Evolutionary conservation across 1,140 invertebrate genomes (phyloP).

Genomic region (Fopius arisanus): DNA sequence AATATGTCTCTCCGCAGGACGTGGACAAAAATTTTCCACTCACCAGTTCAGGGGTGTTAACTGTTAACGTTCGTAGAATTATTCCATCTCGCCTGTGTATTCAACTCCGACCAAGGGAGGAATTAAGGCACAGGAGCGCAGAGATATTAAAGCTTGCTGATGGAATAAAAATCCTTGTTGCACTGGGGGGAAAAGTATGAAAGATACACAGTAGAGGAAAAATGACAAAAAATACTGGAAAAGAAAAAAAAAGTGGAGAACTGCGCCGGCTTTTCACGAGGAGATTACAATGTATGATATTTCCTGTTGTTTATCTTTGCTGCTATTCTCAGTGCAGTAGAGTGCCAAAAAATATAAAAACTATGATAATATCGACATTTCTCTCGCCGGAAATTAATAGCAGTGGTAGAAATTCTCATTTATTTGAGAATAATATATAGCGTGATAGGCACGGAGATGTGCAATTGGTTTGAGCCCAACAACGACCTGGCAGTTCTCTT

Average conservation of each 20-base stretch:
- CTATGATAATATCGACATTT: too few relatives aligned
- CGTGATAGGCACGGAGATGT: background rate
- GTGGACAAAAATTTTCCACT: background rate
- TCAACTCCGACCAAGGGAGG: slow-evolving; percentile 12
- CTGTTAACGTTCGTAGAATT: slow-evolving; percentile 10
- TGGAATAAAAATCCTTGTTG: slow-evolving; percentile 26
- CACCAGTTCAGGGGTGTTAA: slow-evolving; percentile 14
- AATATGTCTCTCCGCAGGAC: background rate
- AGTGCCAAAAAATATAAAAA: too few relatives aligned
- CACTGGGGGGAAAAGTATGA: background rate
- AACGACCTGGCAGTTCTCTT: background rate
- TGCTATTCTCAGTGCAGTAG: too few relatives aligned
- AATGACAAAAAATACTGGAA: background rate
- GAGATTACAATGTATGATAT: background rate
- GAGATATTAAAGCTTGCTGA: slow-evolving; percentile 22
- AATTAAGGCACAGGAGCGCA: background rate
- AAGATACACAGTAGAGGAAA: background rate
- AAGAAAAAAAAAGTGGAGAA: background rate
- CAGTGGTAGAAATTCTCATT: too few relatives aligned
- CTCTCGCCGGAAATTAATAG: too few relatives aligned
- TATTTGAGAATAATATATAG: too few relatives aligned
- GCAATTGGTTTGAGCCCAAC: background rate
- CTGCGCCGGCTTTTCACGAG: background rate
- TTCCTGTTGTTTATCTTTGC: background rate
- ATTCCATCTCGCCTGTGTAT: slow-evolving; percentile 15